Evolutionary conservation across 2,888 invertebrate species (phyloP).

Genomic region (Apoderus coryli): DNA sequence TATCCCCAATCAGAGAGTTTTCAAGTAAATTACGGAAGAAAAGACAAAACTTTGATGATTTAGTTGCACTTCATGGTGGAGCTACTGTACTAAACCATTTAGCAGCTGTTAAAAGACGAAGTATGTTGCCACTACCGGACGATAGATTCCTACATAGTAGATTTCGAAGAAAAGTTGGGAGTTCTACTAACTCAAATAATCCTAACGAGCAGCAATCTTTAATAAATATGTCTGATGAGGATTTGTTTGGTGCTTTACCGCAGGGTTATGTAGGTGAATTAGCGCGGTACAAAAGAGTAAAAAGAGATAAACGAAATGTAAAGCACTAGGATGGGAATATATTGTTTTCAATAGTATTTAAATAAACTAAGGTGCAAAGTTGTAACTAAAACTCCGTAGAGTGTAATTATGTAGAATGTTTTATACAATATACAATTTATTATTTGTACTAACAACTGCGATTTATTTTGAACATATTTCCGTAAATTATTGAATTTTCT

Average conservation of each 20-base stretch:
- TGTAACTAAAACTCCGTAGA: too few species aligned
- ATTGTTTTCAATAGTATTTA: too few species aligned
- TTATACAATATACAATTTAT: too few species aligned
- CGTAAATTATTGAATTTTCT: too few species aligned
- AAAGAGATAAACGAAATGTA: conserved; percentile 17
- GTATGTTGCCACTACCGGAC: conserved; percentile 17
- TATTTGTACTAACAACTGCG: too few species aligned
- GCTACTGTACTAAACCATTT: conserved; percentile 21
- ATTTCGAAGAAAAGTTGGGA: conserved; percentile 17
- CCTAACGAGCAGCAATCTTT: conserved; percentile 18
- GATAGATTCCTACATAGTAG: conserved; percentile 13
- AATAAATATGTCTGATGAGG: conserved; percentile 27
- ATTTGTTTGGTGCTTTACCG: conserved; percentile 31
- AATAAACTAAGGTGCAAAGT: too few species aligned
- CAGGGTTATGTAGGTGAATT: conserved; percentile 31
- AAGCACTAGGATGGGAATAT: too few species aligned
- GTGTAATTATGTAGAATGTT: too few species aligned
- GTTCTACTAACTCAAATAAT: conserved; percentile 15
- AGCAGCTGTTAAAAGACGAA: conserved; percentile 20
- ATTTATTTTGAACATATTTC: too few species aligned
- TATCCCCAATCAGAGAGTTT: conserved; percentile 6
- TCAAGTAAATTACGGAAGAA: conserved; percentile 19
- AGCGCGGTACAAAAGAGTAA: conserved; percentile 30
- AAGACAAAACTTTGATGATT: conserved; percentile 18
- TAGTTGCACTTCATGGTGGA: conserved; percentile 20